These are phyloP conservation scores for Halcyon smyrnensis DNA, from an alignment of 2,797 vertebrate genomes.

Conservation along the genomic window DNA sequence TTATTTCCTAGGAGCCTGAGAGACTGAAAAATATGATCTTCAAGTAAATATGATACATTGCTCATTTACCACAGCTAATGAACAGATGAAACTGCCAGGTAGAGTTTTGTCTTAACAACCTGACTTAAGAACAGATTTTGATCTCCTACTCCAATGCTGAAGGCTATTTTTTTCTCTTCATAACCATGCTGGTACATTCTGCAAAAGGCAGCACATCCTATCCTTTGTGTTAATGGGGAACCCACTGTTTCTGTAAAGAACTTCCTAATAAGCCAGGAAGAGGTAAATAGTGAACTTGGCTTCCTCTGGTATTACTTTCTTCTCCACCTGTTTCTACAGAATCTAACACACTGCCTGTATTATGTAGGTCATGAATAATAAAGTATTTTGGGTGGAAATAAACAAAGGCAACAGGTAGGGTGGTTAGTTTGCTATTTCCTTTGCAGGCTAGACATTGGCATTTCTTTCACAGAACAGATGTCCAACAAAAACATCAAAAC, in stretches of 20 bases:
- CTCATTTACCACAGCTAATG: slow-evolving; percentile 33
- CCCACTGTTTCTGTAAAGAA: not conserved
- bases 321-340: not conserved
- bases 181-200: not conserved
- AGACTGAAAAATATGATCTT: slow-evolving; percentile 12
- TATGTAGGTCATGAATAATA: slow-evolving; percentile 30
- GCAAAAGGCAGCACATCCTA: not conserved
- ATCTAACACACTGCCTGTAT: not conserved
- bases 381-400: not conserved
- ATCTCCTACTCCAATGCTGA: slow-evolving; percentile 17
- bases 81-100: not conserved
- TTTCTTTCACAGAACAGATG: not conserved
- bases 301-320: not conserved
- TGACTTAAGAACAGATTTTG: slow-evolving; percentile 41
- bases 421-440: not conserved
- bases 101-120: slow-evolving; percentile 1
- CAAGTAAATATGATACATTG: slow-evolving; percentile 27
- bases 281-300: slow-evolving; percentile 1
- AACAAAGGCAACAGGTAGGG: slow-evolving; percentile 3
- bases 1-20: not conserved
- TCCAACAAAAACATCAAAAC: not conserved
- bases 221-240: not conserved
- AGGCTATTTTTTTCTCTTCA: not conserved
- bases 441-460: not conserved
- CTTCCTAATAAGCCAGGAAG: slow-evolving; percentile 5